Evolutionary conservation across 2,888 invertebrate genomes (phyloP).

Genomic region (Ormyrus nitidulus): DNA sequence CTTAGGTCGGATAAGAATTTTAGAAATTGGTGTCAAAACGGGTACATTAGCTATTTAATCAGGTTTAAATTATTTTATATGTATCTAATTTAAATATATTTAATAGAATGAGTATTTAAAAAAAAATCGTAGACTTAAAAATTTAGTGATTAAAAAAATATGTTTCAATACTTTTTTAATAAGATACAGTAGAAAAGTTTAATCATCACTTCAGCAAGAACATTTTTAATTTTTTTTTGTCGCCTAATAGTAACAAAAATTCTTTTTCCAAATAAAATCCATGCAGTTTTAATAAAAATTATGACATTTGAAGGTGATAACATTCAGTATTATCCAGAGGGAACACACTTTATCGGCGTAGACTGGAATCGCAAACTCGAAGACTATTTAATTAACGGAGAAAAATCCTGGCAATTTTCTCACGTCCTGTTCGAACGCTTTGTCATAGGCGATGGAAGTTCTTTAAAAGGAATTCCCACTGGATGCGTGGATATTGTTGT

Average conservation of each 20-base stretch:
- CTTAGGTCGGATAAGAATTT: slow-evolving; percentile 64
- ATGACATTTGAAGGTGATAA: slow-evolving; percentile 65
- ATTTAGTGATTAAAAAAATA: too few species aligned
- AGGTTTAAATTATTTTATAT: not conserved
- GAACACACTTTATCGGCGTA: slow-evolving; percentile 66
- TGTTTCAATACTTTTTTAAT: too few species aligned
- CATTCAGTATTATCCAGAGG: slow-evolving; percentile 69
- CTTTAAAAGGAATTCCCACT: slow-evolving; percentile 63
- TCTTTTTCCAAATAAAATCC: too few species aligned
- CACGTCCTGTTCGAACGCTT: slow-evolving; percentile 67
- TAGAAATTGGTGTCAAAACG: slow-evolving; percentile 72
- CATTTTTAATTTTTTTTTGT: too few species aligned
- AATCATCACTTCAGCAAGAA: too few species aligned
- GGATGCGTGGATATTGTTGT: slow-evolving; percentile 68
- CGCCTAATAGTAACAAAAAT: too few species aligned
- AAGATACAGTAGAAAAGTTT: too few species aligned
- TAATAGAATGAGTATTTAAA: not conserved
- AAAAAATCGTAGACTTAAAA: too few species aligned
- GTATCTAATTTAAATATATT: not conserved
- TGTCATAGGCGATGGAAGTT: slow-evolving; percentile 68
- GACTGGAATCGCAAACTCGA: slow-evolving; percentile 68
- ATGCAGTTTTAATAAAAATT: too few species aligned
- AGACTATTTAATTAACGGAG: slow-evolving; percentile 65
- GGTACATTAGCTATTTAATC: slow-evolving; percentile 58
- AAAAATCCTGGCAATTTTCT: slow-evolving; percentile 66